A percentile compares a stretch with the other conserved stretches of the same genome.
phyloP scores from a whole-genome alignment of 2,113 vertebrate species.

The Otis tarda region DNA sequence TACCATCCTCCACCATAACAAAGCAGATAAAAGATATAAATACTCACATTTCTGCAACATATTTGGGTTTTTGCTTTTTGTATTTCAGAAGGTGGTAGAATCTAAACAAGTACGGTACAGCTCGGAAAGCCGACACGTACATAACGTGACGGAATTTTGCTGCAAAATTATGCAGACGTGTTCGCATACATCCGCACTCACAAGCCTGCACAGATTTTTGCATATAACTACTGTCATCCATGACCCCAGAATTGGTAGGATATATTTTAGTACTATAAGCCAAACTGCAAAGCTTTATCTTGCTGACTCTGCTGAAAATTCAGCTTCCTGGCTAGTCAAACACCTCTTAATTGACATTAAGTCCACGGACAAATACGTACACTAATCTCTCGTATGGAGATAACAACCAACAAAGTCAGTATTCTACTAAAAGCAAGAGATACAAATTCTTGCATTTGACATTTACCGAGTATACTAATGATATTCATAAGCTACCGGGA shows the following conservation, averaged over 20 bases:
- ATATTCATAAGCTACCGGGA: neutral
- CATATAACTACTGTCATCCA: neutral
- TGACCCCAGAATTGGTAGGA: neutral
- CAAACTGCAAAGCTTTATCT: neutral
- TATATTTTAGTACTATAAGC: neutral
- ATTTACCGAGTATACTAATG: neutral
- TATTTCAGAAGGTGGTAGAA: neutral
- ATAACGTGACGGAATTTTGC: neutral
- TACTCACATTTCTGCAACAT: neutral
- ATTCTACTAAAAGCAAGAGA: neutral
- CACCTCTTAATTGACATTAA: neutral
- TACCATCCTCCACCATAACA: slow-evolving; percentile 32
- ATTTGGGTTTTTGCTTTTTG: neutral
- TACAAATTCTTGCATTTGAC: neutral
- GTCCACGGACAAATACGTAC: neutral
- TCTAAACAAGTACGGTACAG: neutral
- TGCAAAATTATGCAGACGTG: neutral
- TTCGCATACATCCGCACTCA: neutral
- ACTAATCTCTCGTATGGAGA: neutral
- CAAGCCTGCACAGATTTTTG: neutral
- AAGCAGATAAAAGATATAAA: slow-evolving; percentile 6
- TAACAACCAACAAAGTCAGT: neutral
- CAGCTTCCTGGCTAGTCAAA: neutral
- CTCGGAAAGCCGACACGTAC: neutral
- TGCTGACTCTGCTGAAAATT: neutral